phyloP scores from a whole-genome alignment of 23 tunicate species.

The Styela clava region DNA sequence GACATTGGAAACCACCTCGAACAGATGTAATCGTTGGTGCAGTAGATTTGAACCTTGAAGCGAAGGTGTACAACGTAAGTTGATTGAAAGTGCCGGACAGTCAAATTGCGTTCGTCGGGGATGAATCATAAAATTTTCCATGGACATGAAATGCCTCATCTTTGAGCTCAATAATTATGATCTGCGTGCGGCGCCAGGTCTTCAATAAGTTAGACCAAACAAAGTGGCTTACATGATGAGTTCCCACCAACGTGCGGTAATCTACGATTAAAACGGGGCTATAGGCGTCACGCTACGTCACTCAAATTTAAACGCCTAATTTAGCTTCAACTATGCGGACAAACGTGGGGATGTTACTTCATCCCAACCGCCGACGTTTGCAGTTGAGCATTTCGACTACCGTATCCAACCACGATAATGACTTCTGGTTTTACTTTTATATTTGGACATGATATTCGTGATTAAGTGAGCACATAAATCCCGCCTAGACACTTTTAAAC shows the following conservation, averaged over 20 bases:
- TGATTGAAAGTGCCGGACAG: neutral
- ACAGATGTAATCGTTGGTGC: neutral
- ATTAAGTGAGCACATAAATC: slow-evolving; percentile 3
- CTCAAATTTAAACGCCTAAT: slow-evolving; percentile 11
- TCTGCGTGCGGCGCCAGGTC: slow-evolving; percentile 10
- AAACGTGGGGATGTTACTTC: neutral
- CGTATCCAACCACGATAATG: slow-evolving; percentile 11
- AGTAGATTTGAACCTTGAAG: neutral
- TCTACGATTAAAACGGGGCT: neutral
- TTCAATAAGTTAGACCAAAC: slow-evolving; percentile 9
- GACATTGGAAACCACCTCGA: neutral
- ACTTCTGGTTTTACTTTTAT: slow-evolving; percentile 4
- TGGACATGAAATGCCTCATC: neutral
- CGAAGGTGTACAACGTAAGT: neutral
- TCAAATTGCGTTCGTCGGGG: neutral
- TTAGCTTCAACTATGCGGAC: slow-evolving; percentile 18
- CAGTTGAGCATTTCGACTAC: slow-evolving; percentile 4
- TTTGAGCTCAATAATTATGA: too few species aligned
- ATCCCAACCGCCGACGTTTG: neutral
- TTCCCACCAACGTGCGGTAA: neutral
- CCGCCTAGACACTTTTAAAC: slow-evolving; percentile 6
- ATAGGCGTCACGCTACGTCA: slow-evolving; percentile 8
- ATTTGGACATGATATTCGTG: slow-evolving; percentile 11
- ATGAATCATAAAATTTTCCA: neutral
- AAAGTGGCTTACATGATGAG: neutral